These are phyloP conservation scores for Crocodylus rhombifer DNA, from an alignment of 2,797 vertebrate genomes.

Conservation along the genomic window DNA sequence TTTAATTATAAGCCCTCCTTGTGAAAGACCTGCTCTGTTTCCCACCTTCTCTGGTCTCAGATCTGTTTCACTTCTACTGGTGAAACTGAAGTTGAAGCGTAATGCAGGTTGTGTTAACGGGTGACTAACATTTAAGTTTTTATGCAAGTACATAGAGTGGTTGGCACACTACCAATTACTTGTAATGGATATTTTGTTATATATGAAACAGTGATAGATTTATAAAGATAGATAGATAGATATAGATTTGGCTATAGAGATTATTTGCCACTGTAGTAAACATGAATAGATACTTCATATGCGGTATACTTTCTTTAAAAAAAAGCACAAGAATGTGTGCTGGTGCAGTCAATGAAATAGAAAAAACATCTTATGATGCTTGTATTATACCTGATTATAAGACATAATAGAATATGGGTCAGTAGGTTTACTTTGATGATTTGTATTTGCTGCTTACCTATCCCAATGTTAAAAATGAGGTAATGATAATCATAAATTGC, in stretches of 20 bases:
- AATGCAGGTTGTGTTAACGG: conserved; percentile 33
- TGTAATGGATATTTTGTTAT: conserved; percentile 3
- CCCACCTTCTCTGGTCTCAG: conserved; percentile 54
- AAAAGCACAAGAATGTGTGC: not conserved
- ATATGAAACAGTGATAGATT: not conserved
- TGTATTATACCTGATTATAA: not conserved
- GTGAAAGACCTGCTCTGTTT: conserved; percentile 70
- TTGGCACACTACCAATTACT: conserved; percentile 43
- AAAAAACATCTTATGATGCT: not conserved
- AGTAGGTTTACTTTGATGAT: conserved; percentile 5
- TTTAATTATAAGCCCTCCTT: conserved; percentile 62
- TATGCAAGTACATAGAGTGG: not conserved
- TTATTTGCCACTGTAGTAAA: not conserved
- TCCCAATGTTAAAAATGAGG: not conserved
- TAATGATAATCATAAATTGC: conserved; percentile 54
- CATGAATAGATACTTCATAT: not conserved
- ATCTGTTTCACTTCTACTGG: conserved; percentile 53
- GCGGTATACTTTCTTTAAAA: not conserved
- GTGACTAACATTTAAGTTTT: conserved; percentile 22
- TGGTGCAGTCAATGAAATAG: not conserved
- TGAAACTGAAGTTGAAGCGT: conserved; percentile 50
- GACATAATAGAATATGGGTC: not conserved
- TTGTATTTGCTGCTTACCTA: not conserved
- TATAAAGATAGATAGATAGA: not conserved
- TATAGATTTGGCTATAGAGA: too few relatives aligned